phyloP scores from a whole-genome alignment of 2,797 vertebrate genomes.

The Coccyzus lansbergi region DNA sequence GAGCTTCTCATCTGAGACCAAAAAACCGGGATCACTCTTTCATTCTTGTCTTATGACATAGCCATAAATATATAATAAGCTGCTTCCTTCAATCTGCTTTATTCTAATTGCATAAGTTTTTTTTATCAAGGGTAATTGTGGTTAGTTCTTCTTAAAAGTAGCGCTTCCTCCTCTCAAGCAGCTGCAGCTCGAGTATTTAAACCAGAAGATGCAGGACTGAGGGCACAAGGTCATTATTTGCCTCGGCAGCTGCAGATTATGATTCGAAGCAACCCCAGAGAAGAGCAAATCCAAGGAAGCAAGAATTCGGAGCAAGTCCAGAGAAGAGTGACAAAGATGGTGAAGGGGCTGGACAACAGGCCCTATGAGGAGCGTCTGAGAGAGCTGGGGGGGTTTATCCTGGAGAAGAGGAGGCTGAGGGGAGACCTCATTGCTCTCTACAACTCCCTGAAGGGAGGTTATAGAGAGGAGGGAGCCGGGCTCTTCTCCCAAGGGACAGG shows the following conservation, averaged over 20 bases:
- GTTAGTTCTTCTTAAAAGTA: background rate
- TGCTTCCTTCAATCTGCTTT: background rate
- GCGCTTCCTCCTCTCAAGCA: background rate
- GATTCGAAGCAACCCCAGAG: too few relatives aligned
- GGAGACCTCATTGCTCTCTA: too few relatives aligned
- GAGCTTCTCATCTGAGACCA: background rate
- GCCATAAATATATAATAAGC: background rate
- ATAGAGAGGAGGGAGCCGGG: too few relatives aligned
- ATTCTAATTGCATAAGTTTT: background rate
- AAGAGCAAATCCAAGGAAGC: too few relatives aligned
- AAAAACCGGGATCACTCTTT: background rate
- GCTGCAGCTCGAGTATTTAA: background rate
- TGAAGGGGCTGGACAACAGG: too few relatives aligned
- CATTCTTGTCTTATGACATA: background rate
- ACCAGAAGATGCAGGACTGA: background rate
- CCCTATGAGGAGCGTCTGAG: too few relatives aligned
- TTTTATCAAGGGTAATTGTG: background rate
- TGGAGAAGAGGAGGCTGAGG: too few relatives aligned
- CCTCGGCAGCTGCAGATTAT: background rate
- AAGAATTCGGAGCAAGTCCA: too few relatives aligned
- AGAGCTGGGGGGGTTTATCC: too few relatives aligned
- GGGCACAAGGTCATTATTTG: background rate
- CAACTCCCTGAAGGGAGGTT: too few relatives aligned
- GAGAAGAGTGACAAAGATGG: too few relatives aligned
- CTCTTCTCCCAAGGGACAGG: too few relatives aligned